Conservation (phyloP, 2,113 vertebrate species). For the Gymnarchus niloticus region DNA sequence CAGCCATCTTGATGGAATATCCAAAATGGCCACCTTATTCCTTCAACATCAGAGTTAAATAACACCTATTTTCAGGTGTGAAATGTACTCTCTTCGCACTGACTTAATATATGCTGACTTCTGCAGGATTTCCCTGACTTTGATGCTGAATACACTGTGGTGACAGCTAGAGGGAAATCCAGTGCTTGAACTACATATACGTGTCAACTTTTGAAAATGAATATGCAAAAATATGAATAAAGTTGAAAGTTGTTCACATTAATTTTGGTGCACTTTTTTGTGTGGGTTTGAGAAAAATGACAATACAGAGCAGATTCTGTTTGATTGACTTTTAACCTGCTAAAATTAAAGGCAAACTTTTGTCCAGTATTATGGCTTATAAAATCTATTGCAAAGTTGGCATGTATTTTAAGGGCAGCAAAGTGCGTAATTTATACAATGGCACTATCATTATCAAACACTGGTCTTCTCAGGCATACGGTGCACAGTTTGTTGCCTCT, state of each 20-base stretch:
- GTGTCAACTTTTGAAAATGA: slow-evolving; percentile 4
- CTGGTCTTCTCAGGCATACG: neutral
- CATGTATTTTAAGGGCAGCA: neutral
- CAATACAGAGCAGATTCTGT: neutral
- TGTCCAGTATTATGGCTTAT: neutral
- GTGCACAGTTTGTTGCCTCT: neutral
- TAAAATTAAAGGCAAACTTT: neutral
- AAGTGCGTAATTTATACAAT: neutral
- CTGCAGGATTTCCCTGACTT: neutral
- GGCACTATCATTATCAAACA: neutral
- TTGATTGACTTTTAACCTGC: neutral
- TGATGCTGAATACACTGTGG: neutral
- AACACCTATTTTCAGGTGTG: neutral
- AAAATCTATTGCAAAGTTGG: neutral
- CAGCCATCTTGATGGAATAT: neutral
- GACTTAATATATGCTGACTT: neutral
- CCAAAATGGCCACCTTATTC: neutral
- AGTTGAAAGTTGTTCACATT: neutral
- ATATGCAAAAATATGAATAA: neutral
- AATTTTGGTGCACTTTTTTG: neutral
- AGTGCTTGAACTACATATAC: neutral
- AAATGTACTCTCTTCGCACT: neutral
- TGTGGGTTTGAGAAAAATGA: neutral
- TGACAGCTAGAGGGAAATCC: neutral
- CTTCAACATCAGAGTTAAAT: neutral